Evolutionary conservation across 2,113 vertebrate species (phyloP).

Genomic region (Octodon degus): DNA sequence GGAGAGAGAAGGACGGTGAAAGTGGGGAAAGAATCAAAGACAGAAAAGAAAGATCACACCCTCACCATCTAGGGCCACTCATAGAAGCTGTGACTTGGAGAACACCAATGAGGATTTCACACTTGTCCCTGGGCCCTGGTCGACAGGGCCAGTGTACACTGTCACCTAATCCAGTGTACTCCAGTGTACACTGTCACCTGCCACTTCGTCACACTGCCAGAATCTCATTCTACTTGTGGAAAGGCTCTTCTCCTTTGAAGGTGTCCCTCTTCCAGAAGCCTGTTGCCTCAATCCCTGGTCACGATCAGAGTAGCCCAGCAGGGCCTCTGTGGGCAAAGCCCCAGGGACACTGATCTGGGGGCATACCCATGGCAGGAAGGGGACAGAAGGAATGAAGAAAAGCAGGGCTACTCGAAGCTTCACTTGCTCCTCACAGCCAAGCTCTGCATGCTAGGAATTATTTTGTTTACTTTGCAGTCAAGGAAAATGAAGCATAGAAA

Average conservation of each 20-base stretch:
- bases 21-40: background rate
- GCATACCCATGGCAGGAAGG: rapidly evolving
- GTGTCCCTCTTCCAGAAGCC: background rate
- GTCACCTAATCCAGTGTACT: too few relatives aligned
- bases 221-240: too few relatives aligned
- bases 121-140: too few relatives aligned
- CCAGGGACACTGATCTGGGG: rapidly evolving
- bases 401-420: rapidly evolving
- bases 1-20: background rate
- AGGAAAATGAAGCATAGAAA: background rate
- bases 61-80: background rate
- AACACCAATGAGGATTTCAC: background rate
- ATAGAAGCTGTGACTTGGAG: background rate
- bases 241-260: background rate
- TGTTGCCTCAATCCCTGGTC: background rate
- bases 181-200: too few relatives aligned
- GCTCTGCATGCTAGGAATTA: background rate
- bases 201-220: background rate
- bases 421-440: background rate
- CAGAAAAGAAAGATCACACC: background rate
- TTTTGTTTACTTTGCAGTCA: background rate
- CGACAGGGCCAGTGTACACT: too few relatives aligned
- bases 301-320: background rate
- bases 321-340: background rate
- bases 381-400: background rate